Evolutionary conservation across 1,140 invertebrate genomes (phyloP).

Genomic region (Drosophila tani): DNA sequence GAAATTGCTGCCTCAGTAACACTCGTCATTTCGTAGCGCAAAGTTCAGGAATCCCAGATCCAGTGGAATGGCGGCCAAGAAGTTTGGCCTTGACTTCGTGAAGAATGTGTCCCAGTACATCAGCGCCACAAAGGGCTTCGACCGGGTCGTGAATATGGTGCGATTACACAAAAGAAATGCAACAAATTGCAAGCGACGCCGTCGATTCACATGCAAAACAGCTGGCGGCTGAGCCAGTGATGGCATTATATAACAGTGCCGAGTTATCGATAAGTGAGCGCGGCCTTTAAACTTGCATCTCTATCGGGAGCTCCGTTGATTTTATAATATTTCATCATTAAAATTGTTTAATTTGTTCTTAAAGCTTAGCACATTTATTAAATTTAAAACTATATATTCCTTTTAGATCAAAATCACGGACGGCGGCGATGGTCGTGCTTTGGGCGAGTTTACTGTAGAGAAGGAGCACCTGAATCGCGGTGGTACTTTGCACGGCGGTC

Average conservation of each 20-base stretch:
- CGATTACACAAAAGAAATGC: constrained; percentile 18
- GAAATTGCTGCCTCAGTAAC: constrained; percentile 15
- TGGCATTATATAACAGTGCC: constrained; percentile 54
- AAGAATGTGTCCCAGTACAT: constrained; percentile 75
- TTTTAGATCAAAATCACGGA: constrained; percentile 64
- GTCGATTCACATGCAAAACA: constrained; percentile 39
- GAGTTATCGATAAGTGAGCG: constrained; percentile 59
- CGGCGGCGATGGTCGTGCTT: constrained; percentile 64
- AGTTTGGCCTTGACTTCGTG: constrained; percentile 81
- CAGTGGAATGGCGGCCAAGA: constrained; percentile 74
- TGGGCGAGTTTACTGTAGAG: constrained; percentile 90
- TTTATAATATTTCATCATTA: too few species aligned
- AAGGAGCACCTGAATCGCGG: constrained; percentile 91
- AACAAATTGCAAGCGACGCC: constrained; percentile 9
- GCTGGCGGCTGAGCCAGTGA: constrained; percentile 38
- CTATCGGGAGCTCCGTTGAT: too few species aligned
- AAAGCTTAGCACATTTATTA: constrained; percentile 7
- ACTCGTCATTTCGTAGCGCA: constrained; percentile 41
- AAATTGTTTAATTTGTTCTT: background rate
- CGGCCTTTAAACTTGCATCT: constrained; percentile 2
- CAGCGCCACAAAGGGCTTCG: constrained; percentile 81
- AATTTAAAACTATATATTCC: background rate
- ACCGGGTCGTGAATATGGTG: constrained; percentile 86
- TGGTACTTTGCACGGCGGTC: constrained; percentile 93
- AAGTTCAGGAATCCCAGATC: constrained; percentile 20